Percentiles rank a stretch among this genome's conserved stretches.
These are phyloP conservation scores for Lamellibrachia luymesi DNA, from an alignment of 1,140 invertebrate genomes.

Conservation along the genomic window DNA sequence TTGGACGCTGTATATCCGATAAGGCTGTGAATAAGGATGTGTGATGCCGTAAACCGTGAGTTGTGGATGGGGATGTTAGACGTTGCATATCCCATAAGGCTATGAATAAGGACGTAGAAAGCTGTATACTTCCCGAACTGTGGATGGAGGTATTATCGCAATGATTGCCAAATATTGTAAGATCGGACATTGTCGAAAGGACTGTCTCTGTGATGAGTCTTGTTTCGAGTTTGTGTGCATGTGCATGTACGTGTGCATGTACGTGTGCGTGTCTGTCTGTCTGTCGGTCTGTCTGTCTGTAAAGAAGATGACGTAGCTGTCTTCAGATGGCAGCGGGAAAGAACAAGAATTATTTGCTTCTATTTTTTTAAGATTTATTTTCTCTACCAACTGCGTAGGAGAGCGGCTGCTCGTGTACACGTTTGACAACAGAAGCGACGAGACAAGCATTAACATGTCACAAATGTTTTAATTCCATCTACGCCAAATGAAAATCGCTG, in stretches of 20 bases:
- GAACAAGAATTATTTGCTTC: not conserved
- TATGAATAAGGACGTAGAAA: not conserved
- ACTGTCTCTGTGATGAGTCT: not conserved
- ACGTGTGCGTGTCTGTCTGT: too few relatives aligned
- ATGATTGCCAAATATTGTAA: not conserved
- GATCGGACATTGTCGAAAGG: not conserved
- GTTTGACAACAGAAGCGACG: slow-evolving; percentile 3
- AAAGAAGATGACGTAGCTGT: not conserved
- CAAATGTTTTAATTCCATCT: slow-evolving; percentile 5
- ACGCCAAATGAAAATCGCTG: not conserved
- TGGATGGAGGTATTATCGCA: not conserved
- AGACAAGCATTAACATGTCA: slow-evolving; percentile 5
- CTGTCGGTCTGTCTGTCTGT: too few relatives aligned
- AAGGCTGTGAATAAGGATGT: not conserved
- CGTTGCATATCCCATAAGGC: not conserved
- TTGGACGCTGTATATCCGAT: too few relatives aligned
- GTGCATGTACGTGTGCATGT: not conserved
- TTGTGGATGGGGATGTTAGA: not conserved
- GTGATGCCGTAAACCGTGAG: not conserved
- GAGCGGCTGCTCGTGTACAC: not conserved
- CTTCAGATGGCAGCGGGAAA: not conserved
- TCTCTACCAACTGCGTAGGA: not conserved
- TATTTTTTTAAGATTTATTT: slow-evolving; percentile 3
- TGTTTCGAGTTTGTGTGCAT: not conserved
- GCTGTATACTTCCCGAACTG: not conserved